These are phyloP conservation scores for Pristionchus entomophagus DNA, from an alignment of 2,888 invertebrate species.

Conservation along the genomic window DNA sequence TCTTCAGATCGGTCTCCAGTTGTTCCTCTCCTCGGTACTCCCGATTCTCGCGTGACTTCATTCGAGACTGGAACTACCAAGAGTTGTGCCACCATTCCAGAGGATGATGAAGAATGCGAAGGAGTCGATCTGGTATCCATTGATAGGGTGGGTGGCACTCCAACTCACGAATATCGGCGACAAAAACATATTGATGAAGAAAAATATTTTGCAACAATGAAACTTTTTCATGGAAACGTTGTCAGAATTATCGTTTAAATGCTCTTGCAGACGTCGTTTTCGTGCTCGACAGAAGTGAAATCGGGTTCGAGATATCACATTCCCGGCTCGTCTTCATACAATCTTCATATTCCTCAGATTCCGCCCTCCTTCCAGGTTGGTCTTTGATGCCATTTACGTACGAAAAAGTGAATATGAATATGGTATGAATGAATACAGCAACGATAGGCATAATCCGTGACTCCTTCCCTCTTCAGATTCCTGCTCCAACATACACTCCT, in stretches of 20 bases:
- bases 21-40: slow-evolving; percentile 65
- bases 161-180: too few relatives aligned
- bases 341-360: slow-evolving; percentile 57
- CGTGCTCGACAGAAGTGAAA: slow-evolving; percentile 55
- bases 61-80: slow-evolving; percentile 67
- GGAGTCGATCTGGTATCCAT: slow-evolving; percentile 68
- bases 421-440: too few relatives aligned
- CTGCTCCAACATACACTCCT: slow-evolving; percentile 64
- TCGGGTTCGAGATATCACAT: slow-evolving; percentile 52
- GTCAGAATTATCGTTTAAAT: too few relatives aligned
- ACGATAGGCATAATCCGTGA: too few relatives aligned
- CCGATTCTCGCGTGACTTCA: slow-evolving; percentile 71
- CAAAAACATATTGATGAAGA: too few relatives aligned
- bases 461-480: too few relatives aligned
- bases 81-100: slow-evolving; percentile 73
- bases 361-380: slow-evolving; percentile 63
- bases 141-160: slow-evolving; percentile 61
- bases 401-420: background rate
- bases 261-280: slow-evolving; percentile 57
- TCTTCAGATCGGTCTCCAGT: slow-evolving; percentile 60
- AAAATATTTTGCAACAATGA: too few relatives aligned
- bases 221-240: too few relatives aligned
- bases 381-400: background rate
- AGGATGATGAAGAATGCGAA: slow-evolving; percentile 65
- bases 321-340: slow-evolving; percentile 59